phyloP scores from a whole-genome alignment of 2,888 invertebrate genomes.

The Folsomia candida region DNA sequence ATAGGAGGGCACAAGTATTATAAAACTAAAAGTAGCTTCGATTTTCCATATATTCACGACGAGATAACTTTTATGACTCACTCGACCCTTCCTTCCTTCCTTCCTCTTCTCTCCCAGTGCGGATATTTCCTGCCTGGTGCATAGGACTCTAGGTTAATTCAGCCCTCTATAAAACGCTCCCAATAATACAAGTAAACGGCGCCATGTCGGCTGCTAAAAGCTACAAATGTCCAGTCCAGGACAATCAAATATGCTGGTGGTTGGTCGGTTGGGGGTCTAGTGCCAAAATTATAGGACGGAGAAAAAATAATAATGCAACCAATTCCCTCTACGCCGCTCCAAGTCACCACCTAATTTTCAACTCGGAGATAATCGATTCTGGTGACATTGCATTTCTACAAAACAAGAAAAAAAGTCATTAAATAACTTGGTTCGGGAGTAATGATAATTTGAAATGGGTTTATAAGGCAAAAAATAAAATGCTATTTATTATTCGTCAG shows the following conservation, averaged over 20 bases:
- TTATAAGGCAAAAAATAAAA: neutral
- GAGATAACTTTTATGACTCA: slow-evolving; percentile 11
- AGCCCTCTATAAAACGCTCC: no score
- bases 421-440: neutral
- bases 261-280: no score
- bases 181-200: no score
- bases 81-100: neutral
- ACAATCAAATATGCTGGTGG: no score
- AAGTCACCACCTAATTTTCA: no score
- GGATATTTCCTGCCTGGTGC: neutral
- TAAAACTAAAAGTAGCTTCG: no score
- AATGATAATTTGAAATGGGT: neutral
- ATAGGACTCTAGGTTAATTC: no score
- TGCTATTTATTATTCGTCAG: neutral
- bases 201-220: no score
- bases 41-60: neutral
- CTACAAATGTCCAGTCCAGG: no score
- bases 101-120: neutral
- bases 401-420: neutral
- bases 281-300: no score
- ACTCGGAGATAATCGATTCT: neutral
- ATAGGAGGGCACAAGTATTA: neutral
- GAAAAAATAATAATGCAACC: no score
- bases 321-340: no score
- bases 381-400: neutral